Conservation (phyloP, 1,140 invertebrate genomes). For the Helicorthomorpha holstii region DNA sequence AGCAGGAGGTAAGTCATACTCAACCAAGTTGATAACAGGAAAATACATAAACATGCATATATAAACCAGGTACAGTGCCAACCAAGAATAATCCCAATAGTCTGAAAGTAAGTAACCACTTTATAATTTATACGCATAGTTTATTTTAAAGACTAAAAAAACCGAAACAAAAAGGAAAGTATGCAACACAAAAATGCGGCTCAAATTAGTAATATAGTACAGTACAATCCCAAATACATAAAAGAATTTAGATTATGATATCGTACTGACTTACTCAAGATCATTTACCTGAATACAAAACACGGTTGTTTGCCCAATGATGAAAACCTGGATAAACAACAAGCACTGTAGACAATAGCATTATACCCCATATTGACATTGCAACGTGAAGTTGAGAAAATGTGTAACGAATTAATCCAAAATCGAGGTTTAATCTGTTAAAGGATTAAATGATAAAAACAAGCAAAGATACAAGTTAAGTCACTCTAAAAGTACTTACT, state of each 20-base stretch:
- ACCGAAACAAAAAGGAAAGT: neutral
- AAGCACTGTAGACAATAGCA: constrained; percentile 31
- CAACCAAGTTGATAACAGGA: constrained; percentile 30
- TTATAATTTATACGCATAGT: no score
- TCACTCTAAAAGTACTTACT: no score
- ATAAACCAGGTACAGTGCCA: constrained; percentile 23
- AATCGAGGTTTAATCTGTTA: constrained; percentile 34
- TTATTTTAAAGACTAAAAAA: no score
- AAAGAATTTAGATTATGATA: constrained; percentile 9
- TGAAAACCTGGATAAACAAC: constrained; percentile 34
- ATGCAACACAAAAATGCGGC: no score
- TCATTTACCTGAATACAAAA: constrained; percentile 3
- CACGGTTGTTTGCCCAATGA: constrained; percentile 30
- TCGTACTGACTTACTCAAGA: constrained; percentile 21
- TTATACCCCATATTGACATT: constrained; percentile 34
- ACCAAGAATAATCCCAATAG: constrained; percentile 21
- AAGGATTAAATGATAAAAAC: constrained; percentile 8
- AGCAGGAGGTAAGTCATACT: constrained; percentile 37
- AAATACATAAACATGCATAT: constrained; percentile 28
- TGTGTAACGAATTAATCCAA: constrained; percentile 31
- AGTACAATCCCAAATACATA: constrained; percentile 7
- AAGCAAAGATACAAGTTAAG: constrained; percentile 1
- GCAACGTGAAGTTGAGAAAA: constrained; percentile 37
- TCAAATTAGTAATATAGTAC: no score
- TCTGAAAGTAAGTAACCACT: no score